These are phyloP conservation scores for Marasmarcha lunaedactyla DNA, from an alignment of 2,888 invertebrate species.

Conservation along the genomic window DNA sequence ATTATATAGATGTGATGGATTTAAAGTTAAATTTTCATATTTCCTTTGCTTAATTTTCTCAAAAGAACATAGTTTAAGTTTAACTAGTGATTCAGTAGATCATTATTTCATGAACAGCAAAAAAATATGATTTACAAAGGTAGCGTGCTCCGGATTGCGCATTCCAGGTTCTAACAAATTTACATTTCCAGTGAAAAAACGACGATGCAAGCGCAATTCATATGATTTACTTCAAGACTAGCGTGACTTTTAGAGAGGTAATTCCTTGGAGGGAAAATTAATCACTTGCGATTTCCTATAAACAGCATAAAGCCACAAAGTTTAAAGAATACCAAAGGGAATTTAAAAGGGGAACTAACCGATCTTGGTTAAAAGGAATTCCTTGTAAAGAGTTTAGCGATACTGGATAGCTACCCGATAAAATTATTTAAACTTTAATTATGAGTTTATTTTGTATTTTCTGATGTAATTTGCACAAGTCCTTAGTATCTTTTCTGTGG, in stretches of 20 bases:
- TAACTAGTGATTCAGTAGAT: background rate
- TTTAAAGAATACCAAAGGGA: background rate
- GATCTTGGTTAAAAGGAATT: background rate
- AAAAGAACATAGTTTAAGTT: too few species aligned
- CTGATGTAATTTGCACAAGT: too few species aligned
- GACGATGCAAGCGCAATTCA: conserved; percentile 19
- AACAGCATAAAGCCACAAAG: conserved; percentile 12
- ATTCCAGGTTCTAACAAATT: conserved; percentile 32
- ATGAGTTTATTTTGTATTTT: too few species aligned
- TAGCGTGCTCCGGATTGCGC: conserved; percentile 6
- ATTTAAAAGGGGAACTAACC: background rate
- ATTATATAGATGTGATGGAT: too few species aligned
- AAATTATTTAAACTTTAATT: too few species aligned
- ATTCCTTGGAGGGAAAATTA: conserved; percentile 48
- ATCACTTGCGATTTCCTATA: conserved; percentile 36
- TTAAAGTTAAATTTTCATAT: too few species aligned
- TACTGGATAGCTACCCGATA: too few species aligned
- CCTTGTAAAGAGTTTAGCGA: background rate
- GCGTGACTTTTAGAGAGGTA: conserved; percentile 42
- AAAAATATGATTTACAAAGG: background rate
- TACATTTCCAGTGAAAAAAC: conserved; percentile 26
- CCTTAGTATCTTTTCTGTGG: too few species aligned
- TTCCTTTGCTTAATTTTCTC: too few species aligned
- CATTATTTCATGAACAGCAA: background rate
- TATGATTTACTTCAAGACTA: conserved; percentile 45